Conservation (phyloP, 2,797 vertebrate species). For the Graptemys geographica region DNA sequence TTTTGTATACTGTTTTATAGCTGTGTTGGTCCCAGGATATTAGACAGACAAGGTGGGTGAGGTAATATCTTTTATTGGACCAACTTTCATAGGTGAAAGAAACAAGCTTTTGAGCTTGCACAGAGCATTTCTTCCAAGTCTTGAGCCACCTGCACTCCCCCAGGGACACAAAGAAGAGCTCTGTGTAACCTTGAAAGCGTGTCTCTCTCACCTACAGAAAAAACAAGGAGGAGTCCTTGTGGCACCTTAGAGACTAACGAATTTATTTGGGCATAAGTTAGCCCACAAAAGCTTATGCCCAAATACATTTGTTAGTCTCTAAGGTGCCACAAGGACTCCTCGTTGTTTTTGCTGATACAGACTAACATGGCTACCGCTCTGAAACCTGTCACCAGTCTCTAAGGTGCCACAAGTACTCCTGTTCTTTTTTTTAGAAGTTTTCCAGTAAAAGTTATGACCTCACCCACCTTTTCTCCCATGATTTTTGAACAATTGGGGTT, state of each 20-base stretch:
- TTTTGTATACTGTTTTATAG: neutral
- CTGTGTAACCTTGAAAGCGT: neutral
- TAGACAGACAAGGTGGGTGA: neutral
- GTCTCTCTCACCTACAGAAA: neutral
- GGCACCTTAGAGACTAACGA: too few relatives aligned
- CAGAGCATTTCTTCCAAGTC: neutral
- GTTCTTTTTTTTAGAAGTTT: neutral
- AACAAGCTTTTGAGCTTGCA: neutral
- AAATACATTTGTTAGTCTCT: too few relatives aligned
- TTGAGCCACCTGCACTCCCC: neutral
- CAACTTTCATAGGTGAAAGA: neutral
- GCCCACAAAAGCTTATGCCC: too few relatives aligned
- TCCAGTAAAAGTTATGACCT: neutral
- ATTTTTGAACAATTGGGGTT: neutral
- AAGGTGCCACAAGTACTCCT: too few relatives aligned
- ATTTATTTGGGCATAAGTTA: too few relatives aligned
- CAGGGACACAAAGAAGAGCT: neutral
- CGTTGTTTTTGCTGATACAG: too few relatives aligned
- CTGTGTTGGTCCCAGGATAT: neutral
- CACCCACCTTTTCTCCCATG: neutral
- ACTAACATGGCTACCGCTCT: too few relatives aligned
- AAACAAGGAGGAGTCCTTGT: too few relatives aligned
- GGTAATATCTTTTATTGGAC: neutral
- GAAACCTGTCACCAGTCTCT: too few relatives aligned
- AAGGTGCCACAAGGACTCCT: too few relatives aligned